Conservation (phyloP, 2,113 vertebrate genomes). For the Notechis scutatus region DNA sequence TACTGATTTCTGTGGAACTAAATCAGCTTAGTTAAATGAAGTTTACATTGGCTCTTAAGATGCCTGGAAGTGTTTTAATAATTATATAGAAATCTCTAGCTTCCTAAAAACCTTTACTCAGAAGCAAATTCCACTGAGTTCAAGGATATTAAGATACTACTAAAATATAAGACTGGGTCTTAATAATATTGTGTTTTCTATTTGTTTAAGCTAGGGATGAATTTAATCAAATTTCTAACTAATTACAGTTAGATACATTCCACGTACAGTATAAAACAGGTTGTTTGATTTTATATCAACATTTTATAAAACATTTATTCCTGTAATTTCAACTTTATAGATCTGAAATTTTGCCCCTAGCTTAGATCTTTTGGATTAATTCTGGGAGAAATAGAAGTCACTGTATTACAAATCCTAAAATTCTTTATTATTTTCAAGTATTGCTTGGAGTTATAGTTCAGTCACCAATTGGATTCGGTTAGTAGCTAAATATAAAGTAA, state of each 20-base stretch:
- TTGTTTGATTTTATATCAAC: not conserved
- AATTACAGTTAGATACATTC: not conserved
- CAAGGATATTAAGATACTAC: not conserved
- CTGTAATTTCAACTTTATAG: not conserved
- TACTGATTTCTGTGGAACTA: not conserved
- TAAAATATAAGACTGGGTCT: not conserved
- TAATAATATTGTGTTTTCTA: not conserved
- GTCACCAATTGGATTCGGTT: not conserved
- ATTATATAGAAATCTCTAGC: not conserved
- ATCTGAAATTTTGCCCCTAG: not conserved
- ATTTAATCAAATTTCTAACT: not conserved
- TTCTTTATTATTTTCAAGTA: not conserved
- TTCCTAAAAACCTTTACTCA: not conserved
- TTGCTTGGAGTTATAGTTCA: not conserved
- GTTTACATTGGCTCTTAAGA: not conserved
- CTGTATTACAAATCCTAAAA: not conserved
- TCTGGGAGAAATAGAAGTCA: not conserved
- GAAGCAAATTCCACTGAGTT: not conserved
- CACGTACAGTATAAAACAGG: not conserved
- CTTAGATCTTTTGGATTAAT: not conserved
- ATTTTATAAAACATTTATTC: not conserved
- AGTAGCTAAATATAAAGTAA: not conserved
- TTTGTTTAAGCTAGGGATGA: not conserved
- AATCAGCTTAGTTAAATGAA: slow-evolving; percentile 3
- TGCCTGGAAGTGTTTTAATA: not conserved